Percentiles rank a stretch among this genome's conserved stretches.
phyloP scores from a whole-genome alignment of 1,140 invertebrate species.

The Heliconius melpomene region DNA sequence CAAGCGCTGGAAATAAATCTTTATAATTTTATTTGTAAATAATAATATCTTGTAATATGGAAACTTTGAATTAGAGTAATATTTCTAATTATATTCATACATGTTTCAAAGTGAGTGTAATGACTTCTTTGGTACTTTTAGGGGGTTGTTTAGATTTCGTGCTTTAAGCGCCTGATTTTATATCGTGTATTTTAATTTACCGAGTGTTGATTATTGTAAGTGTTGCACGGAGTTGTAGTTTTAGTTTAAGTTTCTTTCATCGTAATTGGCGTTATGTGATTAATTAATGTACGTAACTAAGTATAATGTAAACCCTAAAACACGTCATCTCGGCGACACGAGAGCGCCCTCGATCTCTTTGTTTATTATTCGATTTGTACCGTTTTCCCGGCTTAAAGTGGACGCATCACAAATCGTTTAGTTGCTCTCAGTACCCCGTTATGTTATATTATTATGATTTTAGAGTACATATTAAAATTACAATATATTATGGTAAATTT shows the following conservation, averaged over 20 bases:
- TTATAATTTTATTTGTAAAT: too few species aligned
- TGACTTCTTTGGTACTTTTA: slow-evolving; percentile 56
- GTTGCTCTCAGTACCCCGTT: slow-evolving; percentile 56
- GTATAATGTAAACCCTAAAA: slow-evolving; percentile 36
- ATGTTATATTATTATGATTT: slow-evolving; percentile 39
- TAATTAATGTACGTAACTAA: slow-evolving; percentile 50
- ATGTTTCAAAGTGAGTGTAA: slow-evolving; percentile 55
- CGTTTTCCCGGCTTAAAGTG: too few species aligned
- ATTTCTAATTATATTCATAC: slow-evolving; percentile 58
- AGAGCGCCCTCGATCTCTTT: slow-evolving; percentile 30
- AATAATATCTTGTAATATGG: slow-evolving; percentile 45
- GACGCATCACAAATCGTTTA: slow-evolving; percentile 33
- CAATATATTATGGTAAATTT: slow-evolving; percentile 46
- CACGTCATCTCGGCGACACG: slow-evolving; percentile 30
- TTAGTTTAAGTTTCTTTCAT: slow-evolving; percentile 49
- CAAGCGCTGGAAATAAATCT: slow-evolving; percentile 60
- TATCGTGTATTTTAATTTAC: slow-evolving; percentile 71
- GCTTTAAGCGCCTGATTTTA: slow-evolving; percentile 77
- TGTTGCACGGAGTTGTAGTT: slow-evolving; percentile 68
- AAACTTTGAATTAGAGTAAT: slow-evolving; percentile 51
- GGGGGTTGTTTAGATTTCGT: slow-evolving; percentile 69
- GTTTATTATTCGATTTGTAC: slow-evolving; percentile 16
- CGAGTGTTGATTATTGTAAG: slow-evolving; percentile 69
- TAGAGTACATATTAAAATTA: slow-evolving; percentile 49
- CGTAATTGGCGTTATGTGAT: slow-evolving; percentile 57